phyloP scores from a whole-genome alignment of 2,113 vertebrate species.

The Corvus hawaiiensis region DNA sequence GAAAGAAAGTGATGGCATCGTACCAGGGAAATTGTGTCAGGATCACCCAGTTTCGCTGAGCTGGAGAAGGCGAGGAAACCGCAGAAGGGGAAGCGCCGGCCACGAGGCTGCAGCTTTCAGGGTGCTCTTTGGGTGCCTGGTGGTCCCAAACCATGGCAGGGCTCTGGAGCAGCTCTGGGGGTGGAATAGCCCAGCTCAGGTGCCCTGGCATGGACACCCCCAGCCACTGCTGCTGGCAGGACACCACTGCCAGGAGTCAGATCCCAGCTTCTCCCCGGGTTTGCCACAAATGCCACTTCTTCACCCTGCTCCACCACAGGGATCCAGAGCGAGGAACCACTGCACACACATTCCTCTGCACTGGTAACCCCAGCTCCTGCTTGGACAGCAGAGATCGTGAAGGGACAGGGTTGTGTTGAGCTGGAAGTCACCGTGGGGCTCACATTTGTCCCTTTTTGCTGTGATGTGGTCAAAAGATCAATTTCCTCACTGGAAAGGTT shows the following conservation, averaged over 20 bases:
- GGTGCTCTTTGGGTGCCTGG: neutral
- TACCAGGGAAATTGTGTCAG: neutral
- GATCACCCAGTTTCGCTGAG: neutral
- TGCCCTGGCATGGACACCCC: no score
- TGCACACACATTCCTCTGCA: fast-evolving
- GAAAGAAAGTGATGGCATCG: neutral
- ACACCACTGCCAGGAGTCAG: neutral
- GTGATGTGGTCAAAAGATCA: neutral
- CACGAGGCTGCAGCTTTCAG: fast-evolving
- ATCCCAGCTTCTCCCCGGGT: neutral
- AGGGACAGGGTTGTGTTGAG: neutral
- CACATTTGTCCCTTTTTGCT: neutral
- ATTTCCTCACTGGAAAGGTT: neutral
- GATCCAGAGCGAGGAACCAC: fast-evolving
- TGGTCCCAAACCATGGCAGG: fast-evolving
- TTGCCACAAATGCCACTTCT: neutral
- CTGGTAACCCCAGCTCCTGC: fast-evolving
- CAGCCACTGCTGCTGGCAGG: neutral
- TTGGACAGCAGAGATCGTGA: fast-evolving
- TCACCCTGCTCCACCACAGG: neutral
- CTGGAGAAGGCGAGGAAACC: neutral
- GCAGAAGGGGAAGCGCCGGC: neutral
- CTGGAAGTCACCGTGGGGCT: neutral
- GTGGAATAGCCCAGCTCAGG: neutral
- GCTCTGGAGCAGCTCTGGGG: neutral